Percentiles rank a stretch among this genome's conserved stretches.
Evolutionary conservation across 2,888 invertebrate species (phyloP).

Genomic region (Acanthococcus lagerstroemiae): DNA sequence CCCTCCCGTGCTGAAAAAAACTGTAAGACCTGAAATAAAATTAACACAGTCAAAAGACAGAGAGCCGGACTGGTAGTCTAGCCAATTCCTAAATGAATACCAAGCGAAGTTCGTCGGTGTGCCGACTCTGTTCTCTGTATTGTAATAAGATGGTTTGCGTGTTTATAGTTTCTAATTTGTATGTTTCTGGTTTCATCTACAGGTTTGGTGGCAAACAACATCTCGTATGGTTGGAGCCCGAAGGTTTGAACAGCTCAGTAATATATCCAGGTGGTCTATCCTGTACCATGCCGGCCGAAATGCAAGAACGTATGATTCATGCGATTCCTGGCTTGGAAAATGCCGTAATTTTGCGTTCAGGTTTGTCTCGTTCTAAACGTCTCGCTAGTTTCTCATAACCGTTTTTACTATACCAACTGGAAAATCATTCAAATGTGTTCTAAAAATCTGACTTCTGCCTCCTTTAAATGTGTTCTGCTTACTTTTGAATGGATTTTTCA

Average conservation of each 20-base stretch:
- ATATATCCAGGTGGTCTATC: slow-evolving; percentile 79
- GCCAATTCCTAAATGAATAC: no score
- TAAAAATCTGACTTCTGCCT: no score
- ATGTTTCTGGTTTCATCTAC: background rate
- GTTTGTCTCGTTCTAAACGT: slow-evolving; percentile 39
- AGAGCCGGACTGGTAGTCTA: no score
- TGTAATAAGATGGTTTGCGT: no score
- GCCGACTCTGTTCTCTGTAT: no score
- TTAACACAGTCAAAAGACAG: no score
- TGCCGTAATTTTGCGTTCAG: slow-evolving; percentile 55
- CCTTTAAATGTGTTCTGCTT: no score
- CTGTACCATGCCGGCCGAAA: slow-evolving; percentile 68
- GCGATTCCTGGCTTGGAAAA: slow-evolving; percentile 65
- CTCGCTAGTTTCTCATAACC: background rate
- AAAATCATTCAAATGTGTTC: no score
- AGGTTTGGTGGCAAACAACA: slow-evolving; percentile 57
- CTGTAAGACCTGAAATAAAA: no score
- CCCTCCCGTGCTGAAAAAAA: no score
- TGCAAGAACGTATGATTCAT: slow-evolving; percentile 58
- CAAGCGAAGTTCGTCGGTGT: no score
- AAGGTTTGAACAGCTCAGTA: slow-evolving; percentile 63
- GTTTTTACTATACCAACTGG: background rate
- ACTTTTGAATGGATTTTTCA: no score
- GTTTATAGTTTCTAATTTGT: background rate
- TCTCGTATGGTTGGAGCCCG: slow-evolving; percentile 78